A percentile compares a stretch with the other conserved stretches of the same genome.
Evolutionary conservation across 2,797 vertebrate genomes (phyloP).

Genomic region (Heliangelus exortis): DNA sequence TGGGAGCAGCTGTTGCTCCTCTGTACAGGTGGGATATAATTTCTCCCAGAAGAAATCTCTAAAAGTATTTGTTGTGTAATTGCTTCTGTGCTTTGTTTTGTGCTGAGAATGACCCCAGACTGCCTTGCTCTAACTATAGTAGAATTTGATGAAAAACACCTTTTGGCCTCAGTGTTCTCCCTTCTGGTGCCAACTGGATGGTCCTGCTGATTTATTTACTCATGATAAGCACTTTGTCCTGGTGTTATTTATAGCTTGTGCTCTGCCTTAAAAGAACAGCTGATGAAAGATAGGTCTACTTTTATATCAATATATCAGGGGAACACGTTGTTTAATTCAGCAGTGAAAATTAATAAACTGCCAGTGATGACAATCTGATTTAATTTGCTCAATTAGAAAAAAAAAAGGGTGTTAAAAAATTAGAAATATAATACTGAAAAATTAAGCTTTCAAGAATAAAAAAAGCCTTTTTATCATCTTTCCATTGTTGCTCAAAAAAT

Average conservation of each 20-base stretch:
- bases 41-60: neutral
- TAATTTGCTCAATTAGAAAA: slow-evolving; percentile 48
- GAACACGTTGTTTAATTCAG: slow-evolving; percentile 26
- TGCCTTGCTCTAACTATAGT: neutral
- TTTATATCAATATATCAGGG: slow-evolving; percentile 12
- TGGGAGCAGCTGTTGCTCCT: neutral
- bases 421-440: neutral
- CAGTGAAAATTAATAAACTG: slow-evolving; percentile 41
- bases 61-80: neutral
- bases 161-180: neutral
- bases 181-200: neutral
- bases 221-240: neutral
- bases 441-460: slow-evolving; percentile 13
- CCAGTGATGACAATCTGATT: slow-evolving; percentile 19
- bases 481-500: neutral
- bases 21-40: too few relatives aligned
- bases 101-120: neutral
- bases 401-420: neutral
- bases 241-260: neutral
- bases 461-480: neutral
- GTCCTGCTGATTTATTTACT: slow-evolving; percentile 22
- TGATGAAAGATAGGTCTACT: slow-evolving; percentile 18
- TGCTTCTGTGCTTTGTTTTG: neutral
- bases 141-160: neutral
- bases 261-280: slow-evolving; percentile 19